Evolutionary conservation across 2,113 vertebrate genomes (phyloP), one percentile per base, ranked within the genome.

Genomic region (Eleginops maclovinus): DNA sequence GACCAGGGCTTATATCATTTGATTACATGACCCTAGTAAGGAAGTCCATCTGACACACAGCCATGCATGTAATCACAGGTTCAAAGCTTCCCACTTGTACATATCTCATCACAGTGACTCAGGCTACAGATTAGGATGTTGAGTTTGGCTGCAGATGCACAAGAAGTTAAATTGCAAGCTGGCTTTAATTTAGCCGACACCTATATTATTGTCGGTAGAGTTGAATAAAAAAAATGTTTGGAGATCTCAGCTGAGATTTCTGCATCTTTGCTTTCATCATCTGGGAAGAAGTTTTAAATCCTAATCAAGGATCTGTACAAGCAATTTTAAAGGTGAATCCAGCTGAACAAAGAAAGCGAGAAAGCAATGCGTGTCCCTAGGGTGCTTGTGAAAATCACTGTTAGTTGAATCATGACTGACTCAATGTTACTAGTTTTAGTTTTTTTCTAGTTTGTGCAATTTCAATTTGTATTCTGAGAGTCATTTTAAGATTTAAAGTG

Each of bases 41-140:
- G 61, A 84, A 80, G 78, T 77, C 85, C 74, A 50, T 81, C 73
- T 62, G 80, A 91, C 82, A 83, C 44, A 46, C 68, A 67, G 73
- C 56, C 36, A 22, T 67, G 17, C 43, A 15, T 49, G 69, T 50
- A 88, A 85, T 83, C 84, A 77, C 41, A 15, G 53, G 64, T 81
- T 90, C 85, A 92, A 89, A 86, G 84, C 61, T 15, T 19, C n/a
- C 2, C 1, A n/a, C 49, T 54, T 10, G 14, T 17, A 24, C 55
- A 2, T 3, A 47, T 72, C 58, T 78, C 81, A 77, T 81, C 56
- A 10, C 71, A 9, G 14, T 4, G 77, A 75, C 81, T 79, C 72
- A 4, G 51, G 15, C 50, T 36, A 3, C 44, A 81, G 78, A 85
- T 86, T 60, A 79, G 51, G 49, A 0, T 90, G 75, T 85, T 87